Base-by-base conservation (phyloP, 2,888 invertebrate species). In the Cantharis rustica region DNA sequence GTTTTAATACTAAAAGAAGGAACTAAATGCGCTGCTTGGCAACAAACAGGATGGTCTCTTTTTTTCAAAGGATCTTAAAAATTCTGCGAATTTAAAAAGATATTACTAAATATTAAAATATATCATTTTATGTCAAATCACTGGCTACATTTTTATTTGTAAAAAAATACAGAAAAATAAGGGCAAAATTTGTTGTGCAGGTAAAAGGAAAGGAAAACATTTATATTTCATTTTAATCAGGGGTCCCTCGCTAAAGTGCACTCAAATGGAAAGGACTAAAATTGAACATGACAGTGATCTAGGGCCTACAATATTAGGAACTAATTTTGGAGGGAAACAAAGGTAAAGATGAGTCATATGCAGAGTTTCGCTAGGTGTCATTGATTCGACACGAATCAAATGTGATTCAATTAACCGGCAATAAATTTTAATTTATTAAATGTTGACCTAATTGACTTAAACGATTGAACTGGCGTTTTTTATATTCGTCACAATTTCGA, bases 211-310 rank as follows among this genome's bases (percentile, higher is more conserved):
- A 47, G 47, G 47, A 47, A 17, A 20, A 66, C 64, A 66, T 66
- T 66, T 20, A 66, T 66, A 66, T 66, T 66, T 17, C 16, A 63
- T 66, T 17, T 17, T 23, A 66, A 47, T 47, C 64, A 66, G n/a
- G 7, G 20, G 20, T 23, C 64, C 64, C 23, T 66, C 4, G 23
- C 64, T 66, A n/a, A 66, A 66, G 64, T 74, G 63, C 70, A 71
- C 68, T 71, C 17, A 16, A 72, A 72, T 64, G 26, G 72, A 69
- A 74, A 71, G 72, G 63, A 72, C 72, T 17, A 71, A 68, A 77
- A 77, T 77, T 77, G 72, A 47, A 75, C 69, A 16, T 70, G 77
- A 72, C 77, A 74, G 71, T 75, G 74, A 77, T 77, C 72, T 77
- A 74, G 75, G 69, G 64, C 64, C 69, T 66, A 72, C 17, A 20